Evolutionary conservation across 1,140 invertebrate species (phyloP).

Genomic region (Leptinotarsa undecemlineata): DNA sequence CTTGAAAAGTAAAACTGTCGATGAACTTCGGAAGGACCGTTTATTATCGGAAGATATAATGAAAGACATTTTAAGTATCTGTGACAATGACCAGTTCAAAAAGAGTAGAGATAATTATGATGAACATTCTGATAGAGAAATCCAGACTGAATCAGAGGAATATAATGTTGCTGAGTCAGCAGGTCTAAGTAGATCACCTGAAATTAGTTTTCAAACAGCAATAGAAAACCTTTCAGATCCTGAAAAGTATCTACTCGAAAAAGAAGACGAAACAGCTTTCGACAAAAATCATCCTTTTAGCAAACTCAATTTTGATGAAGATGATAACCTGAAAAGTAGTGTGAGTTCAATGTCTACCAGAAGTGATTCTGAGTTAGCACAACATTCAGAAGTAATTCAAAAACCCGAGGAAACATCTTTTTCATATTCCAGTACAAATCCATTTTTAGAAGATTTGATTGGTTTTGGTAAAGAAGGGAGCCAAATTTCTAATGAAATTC

Average conservation of each 20-base stretch:
- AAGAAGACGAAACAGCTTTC: not conserved
- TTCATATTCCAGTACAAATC: not conserved
- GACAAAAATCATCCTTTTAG: not conserved
- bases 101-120: not conserved
- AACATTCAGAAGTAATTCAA: too few relatives aligned
- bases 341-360: not conserved
- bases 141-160: too few relatives aligned
- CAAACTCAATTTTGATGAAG: not conserved
- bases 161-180: not conserved
- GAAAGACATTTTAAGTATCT: conserved; percentile 9
- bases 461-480: not conserved
- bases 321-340: not conserved
- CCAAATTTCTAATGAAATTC: not conserved
- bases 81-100: not conserved
- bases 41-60: conserved; percentile 24
- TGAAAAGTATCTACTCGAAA: not conserved
- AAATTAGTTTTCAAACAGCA: not conserved
- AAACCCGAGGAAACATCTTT: not conserved
- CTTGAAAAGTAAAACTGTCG: not conserved
- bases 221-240: not conserved
- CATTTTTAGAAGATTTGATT: not conserved
- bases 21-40: conserved; percentile 11
- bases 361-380: not conserved
- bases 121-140: not conserved
- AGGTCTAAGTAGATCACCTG: not conserved